Base-by-base conservation (phyloP, 2,888 invertebrate species). In the Diploptera punctata region DNA sequence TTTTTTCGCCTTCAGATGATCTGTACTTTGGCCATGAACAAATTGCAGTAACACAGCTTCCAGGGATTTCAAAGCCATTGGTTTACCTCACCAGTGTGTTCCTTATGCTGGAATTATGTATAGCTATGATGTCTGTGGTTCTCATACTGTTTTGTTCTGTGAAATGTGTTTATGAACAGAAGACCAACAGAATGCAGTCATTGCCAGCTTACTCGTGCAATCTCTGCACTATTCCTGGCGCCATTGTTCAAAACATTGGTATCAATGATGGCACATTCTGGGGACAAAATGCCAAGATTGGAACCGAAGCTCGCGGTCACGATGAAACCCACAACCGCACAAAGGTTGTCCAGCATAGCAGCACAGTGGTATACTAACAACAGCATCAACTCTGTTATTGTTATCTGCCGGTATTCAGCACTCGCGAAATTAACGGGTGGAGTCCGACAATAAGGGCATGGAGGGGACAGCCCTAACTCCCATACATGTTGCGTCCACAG, bases 231-330 rank as follows among this genome's bases (percentile, higher is more conserved):
- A 74, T 78, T 82, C 72, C 68, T 81, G 7, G 76, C 81, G 9
- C 81, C 82, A 52, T 79, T 82, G 38, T 76, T 78, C 38, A 82
- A 82, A 72, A 79, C 81, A 2, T 81, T 82, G 69, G 44, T 79
- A n/a, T 82, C 82, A 3, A 70, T 81, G 7, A 5, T 82, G 10
- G 78, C 78, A 78, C 79, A 72, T 79, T 77, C 70, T 76, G 78
- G 71, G 70, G 75, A 16, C 70, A 9, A 62, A 69, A 18, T 10
- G 79, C 79, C 19, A 19, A 21, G 16, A 9, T n/a, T 3, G 31
- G 2, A 29, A 10, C n/a, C 7, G 26, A 57, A 2, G 31, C 29
- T 21, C 19, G 21, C 16, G 65, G 65, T 21, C 21, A 18, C 54
- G 52, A 49, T 29, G 19, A 68, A 24, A n/a, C 57, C 72, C 38